Percentiles rank a stretch among this genome's conserved stretches.
phyloP scores from a whole-genome alignment of 2,888 invertebrate species.

The Druceiella hillmani region DNA sequence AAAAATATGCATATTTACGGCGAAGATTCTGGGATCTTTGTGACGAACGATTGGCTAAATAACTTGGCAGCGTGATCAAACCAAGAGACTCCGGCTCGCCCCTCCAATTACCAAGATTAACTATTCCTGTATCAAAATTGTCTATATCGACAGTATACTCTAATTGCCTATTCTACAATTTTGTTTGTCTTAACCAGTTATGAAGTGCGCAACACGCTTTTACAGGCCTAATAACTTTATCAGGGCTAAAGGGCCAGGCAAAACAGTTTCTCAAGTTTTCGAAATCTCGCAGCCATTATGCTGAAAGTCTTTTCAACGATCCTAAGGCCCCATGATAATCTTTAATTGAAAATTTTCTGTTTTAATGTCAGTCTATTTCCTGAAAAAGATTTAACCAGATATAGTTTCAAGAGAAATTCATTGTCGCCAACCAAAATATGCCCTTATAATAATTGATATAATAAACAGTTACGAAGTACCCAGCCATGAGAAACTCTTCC shows the following conservation, averaged over 20 bases:
- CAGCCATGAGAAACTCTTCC: conserved; percentile 25
- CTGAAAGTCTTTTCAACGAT: conserved; percentile 20
- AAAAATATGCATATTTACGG: conserved; percentile 14
- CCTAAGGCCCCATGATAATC: conserved; percentile 11
- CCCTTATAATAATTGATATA: conserved; percentile 17
- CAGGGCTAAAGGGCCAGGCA: conserved; percentile 1
- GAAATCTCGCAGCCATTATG: no score
- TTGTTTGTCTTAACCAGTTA: no score
- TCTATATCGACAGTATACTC: conserved; percentile 12
- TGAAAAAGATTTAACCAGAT: conserved; percentile 22
- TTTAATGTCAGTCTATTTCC: conserved; percentile 7
- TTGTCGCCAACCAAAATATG: conserved; percentile 18
- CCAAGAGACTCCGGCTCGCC: conserved; percentile 16
- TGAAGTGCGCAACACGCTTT: no score
- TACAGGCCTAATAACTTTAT: conserved; percentile 6
- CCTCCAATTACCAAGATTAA: conserved; percentile 19
- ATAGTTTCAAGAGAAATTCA: conserved; percentile 19
- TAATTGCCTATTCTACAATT: conserved; percentile 11
- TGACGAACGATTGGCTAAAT: conserved; percentile 16
- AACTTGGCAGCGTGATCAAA: conserved; percentile 13
- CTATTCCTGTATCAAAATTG: conserved; percentile 17
- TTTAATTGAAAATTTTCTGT: conserved; percentile 7
- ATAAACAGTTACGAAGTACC: conserved; percentile 21
- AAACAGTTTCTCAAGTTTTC: no score
- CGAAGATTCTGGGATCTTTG: conserved; percentile 15